Percentiles rank a stretch among this genome's conserved stretches.
Evolutionary conservation across 2,113 vertebrate species (phyloP).

Genomic region (Sturnira hondurensis): DNA sequence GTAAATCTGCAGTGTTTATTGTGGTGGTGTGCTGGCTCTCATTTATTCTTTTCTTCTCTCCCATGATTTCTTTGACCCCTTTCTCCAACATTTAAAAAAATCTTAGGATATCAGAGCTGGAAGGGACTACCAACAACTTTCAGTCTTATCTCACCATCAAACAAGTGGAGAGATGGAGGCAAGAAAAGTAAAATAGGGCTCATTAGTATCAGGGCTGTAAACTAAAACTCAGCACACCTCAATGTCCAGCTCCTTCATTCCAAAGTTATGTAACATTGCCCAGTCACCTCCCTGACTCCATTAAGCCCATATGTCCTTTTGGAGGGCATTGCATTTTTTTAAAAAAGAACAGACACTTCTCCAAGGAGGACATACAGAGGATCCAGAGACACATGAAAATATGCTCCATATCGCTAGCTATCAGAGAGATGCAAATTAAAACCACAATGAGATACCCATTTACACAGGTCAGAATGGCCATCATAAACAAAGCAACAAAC

Average conservation of each 20-base stretch:
- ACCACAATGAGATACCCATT: too few species aligned
- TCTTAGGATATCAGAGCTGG: neutral
- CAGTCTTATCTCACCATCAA: neutral
- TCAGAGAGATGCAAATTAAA: too few species aligned
- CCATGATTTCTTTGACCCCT: neutral
- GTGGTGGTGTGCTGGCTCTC: neutral
- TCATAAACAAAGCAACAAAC: too few species aligned
- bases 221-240: neutral
- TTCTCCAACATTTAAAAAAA: neutral
- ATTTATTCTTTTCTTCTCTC: slow-evolving; percentile 14
- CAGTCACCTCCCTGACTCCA: neutral
- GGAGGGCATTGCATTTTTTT: neutral
- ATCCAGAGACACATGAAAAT: too few species aligned
- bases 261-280: neutral
- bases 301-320: neutral
- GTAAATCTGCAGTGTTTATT: neutral
- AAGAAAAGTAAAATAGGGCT: neutral
- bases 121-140: neutral
- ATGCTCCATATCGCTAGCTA: too few species aligned
- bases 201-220: neutral
- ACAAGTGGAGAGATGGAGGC: neutral
- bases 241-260: neutral
- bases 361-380: too few species aligned
- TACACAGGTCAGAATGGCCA: too few species aligned
- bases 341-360: too few species aligned